Percentiles rank a stretch among this genome's conserved stretches.
These are phyloP conservation scores for Melanostoma mellinum DNA, from an alignment of 2,888 invertebrate genomes.

Conservation along the genomic window DNA sequence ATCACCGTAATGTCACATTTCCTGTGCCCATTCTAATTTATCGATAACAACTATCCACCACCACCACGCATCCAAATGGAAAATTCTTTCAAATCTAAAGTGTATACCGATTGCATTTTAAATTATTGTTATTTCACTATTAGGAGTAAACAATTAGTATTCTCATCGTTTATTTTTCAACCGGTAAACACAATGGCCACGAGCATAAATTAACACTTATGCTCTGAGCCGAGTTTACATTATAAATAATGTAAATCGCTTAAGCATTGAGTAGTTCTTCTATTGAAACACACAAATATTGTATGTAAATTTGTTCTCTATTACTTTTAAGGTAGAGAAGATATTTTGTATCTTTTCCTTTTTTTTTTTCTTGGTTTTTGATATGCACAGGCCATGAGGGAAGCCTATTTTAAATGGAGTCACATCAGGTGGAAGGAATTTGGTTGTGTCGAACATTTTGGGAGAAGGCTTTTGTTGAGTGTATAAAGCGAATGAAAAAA, in stretches of 20 bases:
- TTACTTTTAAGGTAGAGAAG: slow-evolving; percentile 32
- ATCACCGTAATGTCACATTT: slow-evolving; percentile 34
- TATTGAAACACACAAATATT: slow-evolving; percentile 55
- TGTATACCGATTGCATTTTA: slow-evolving; percentile 32
- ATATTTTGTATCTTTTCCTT: slow-evolving; percentile 1
- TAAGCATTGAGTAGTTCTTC: slow-evolving; percentile 28
- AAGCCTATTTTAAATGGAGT: slow-evolving; percentile 28
- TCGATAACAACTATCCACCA: slow-evolving; percentile 12
- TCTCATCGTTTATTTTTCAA: slow-evolving; percentile 19
- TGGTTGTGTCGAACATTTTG: not conserved
- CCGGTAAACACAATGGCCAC: slow-evolving; percentile 9
- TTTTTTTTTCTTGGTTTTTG: too few species aligned
- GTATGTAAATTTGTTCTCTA: slow-evolving; percentile 57
- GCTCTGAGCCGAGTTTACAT: slow-evolving; percentile 35
- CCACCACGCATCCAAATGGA: not conserved
- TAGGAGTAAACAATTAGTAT: slow-evolving; percentile 45
- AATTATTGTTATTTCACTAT: slow-evolving; percentile 25
- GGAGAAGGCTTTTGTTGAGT: slow-evolving; percentile 13
- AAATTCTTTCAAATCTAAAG: slow-evolving; percentile 32
- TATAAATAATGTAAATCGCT: slow-evolving; percentile 47
- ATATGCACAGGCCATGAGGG: not conserved
- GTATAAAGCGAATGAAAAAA: not conserved
- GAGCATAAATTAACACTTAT: slow-evolving; percentile 65
- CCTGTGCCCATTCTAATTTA: slow-evolving; percentile 52
- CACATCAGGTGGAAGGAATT: not conserved